Conservation (phyloP, 2,113 vertebrate species). For the Prietella phreatophila region DNA sequence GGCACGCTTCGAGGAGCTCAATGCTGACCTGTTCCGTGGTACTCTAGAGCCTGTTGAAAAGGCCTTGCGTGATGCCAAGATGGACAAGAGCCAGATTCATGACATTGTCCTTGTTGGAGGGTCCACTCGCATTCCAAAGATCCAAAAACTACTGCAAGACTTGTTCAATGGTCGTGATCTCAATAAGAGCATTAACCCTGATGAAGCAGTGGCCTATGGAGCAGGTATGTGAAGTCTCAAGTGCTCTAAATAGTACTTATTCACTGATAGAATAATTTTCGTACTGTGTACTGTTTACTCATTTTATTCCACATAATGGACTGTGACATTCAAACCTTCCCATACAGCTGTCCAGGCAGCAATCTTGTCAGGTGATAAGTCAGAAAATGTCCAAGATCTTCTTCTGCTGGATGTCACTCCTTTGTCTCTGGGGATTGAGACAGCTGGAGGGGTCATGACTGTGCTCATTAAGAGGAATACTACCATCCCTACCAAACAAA, state of each 20-base stretch:
- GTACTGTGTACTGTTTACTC: neutral
- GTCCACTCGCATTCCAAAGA: conserved; percentile 91
- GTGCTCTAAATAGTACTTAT: neutral
- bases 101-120: conserved; percentile 89
- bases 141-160: conserved; percentile 87
- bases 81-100: conserved; percentile 88
- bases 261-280: neutral
- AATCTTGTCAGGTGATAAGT: conserved; percentile 87
- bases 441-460: conserved; percentile 89
- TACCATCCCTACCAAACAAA: conserved; percentile 91
- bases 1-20: conserved; percentile 88
- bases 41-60: conserved; percentile 90
- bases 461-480: conserved; percentile 90
- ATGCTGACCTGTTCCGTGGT: conserved; percentile 86
- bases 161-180: conserved; percentile 88
- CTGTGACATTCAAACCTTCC: neutral
- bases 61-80: conserved; percentile 82
- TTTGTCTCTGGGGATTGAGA: conserved; percentile 85
- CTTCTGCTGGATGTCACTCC: conserved; percentile 86
- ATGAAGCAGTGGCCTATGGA: conserved; percentile 89
- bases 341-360: conserved; percentile 85
- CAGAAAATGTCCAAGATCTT: conserved; percentile 92
- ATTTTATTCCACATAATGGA: neutral
- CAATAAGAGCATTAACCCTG: conserved; percentile 92
- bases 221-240: conserved; percentile 69